Base-by-base conservation (phyloP, 2,888 invertebrate species). In the Trissoscelio sp. region DNA sequence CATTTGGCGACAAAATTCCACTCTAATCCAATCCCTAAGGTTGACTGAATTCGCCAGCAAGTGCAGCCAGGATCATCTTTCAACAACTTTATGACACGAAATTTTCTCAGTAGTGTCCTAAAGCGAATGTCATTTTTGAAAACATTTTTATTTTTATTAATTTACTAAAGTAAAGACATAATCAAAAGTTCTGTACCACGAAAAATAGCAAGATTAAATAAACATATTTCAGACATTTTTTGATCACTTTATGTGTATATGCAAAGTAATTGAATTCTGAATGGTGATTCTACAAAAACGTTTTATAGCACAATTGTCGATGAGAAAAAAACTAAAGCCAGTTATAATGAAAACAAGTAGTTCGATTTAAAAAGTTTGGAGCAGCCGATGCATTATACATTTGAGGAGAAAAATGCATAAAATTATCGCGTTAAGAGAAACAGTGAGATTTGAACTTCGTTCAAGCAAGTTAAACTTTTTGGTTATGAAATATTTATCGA, bases 311-410 rank as follows among this genome's bases (percentile, higher is more conserved):
- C 24, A 31, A 44, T 60, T 51, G 51, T 37, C 2, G 31, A 28
- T n/a, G 18, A 22, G 44, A 37, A 37, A 37, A 18, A 16, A 57
- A 18, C 12, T 9, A 18, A n/a, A n/a, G 3, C 16, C 48, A 48
- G 22, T 58, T 48, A 58, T 58, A 46, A 69, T 48, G 51, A 58
- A 51, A 70, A 34, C 70, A 58, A 37, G 11, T 37, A 28, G 46
- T 31, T 48, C 16, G 46, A 70, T 60, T 70, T 46, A 39, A 31
- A 55, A 70, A 70, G 42, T 67, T 55, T 22, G 24, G 24, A 67
- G 42, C 66, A 34, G 22, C 55, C 46, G 57, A 69, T 69, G 57
- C 69, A 69, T 69, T 46, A 69, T 69, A 57, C 69, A 69, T 69
- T 34, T 34, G 12, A 16, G 20, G 5, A 51, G 24, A 22, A 51